phyloP scores from a whole-genome alignment of 23 tunicate genomes.

The Corella eumyota region DNA sequence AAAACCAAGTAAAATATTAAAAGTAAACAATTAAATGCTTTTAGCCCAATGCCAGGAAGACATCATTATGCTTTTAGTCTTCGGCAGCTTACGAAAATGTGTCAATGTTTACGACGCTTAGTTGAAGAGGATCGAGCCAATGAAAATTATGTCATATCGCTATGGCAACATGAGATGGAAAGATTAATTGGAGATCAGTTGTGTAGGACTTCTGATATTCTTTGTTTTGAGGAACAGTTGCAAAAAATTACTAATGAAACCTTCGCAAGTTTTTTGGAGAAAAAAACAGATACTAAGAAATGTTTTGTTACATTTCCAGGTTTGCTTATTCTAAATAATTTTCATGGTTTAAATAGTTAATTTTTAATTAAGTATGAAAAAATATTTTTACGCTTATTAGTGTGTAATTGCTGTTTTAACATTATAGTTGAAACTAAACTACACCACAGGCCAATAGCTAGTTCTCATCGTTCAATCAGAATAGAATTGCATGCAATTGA shows the following conservation, averaged over 20 bases:
- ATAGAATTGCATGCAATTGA: conserved; percentile 44
- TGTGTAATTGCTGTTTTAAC: too few relatives aligned
- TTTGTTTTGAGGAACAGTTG: conserved; percentile 60
- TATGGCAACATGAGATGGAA: conserved; percentile 90
- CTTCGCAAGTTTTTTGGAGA: conserved; percentile 20
- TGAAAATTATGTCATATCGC: conserved; percentile 55
- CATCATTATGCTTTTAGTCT: conserved; percentile 76
- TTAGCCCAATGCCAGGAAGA: conserved; percentile 87
- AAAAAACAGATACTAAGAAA: conserved; percentile 10
- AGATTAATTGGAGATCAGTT: conserved; percentile 69
- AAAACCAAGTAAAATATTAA: too few relatives aligned
- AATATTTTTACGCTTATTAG: too few relatives aligned
- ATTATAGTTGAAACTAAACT: conserved; percentile 72
- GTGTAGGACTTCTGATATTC: conserved; percentile 59
- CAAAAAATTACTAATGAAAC: conserved; percentile 31
- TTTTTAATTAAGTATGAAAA: too few relatives aligned
- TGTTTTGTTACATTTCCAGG: conserved; percentile 85
- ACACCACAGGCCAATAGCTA: conserved; percentile 63
- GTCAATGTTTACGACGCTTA: conserved; percentile 71
- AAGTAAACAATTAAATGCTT: too few relatives aligned
- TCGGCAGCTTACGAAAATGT: conserved; percentile 76
- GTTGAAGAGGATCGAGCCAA: conserved; percentile 60
- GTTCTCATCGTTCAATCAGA: conserved; percentile 18
- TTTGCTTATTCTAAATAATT: too few relatives aligned
- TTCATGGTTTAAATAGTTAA: too few relatives aligned